Evolutionary conservation across 2,888 invertebrate genomes (phyloP), one percentile per base, ranked within the genome.

Genomic region (Dyspetes luteomarginatus): DNA sequence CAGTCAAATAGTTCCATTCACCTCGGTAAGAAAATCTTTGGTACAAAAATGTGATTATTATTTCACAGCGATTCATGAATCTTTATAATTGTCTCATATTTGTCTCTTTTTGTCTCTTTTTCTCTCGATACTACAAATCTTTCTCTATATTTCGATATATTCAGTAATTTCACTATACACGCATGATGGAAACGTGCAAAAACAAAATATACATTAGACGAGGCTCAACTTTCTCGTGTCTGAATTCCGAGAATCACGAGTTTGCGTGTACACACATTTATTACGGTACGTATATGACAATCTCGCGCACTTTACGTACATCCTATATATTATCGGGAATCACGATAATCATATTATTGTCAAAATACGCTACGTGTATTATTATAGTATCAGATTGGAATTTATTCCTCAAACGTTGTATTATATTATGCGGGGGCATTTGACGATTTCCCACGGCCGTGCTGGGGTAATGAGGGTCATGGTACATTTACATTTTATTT

Each of bases 151-250:
- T n/a, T n/a, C n/a, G n/a, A n/a, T n/a, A n/a, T n/a, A n/a, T n/a
- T n/a, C 48, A 15, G 19, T 36, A 36, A 43, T 5, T 48, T 48
- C 48, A 2, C 48, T 17, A 48, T 17, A 5, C 17, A 17, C 48
- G 4, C 17, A 48, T 17, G 48, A 17, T 3, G 12, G 17, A n/a
- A 50, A 2, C 4, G 15, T 12, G 5, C 41, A 50, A 62, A 60
- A 72, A 62, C 72, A 72, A 60, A 41, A 72, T 60, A 62, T 12
- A 72, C 17, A 36, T 62, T 28, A 50, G 15, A n/a, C 30, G 50
- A 15, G 60, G 24, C 26, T 2, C 22, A 4, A 3, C 12, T 30
- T 19, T 12, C 5, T 50, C 9, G 19, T 50, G 36, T 62, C 72
- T 17, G 36, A 72, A 72, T 72, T 72, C 72, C 30, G 4, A 24